Conservation (phyloP, 2,888 invertebrate species). For the Acleris literana region DNA sequence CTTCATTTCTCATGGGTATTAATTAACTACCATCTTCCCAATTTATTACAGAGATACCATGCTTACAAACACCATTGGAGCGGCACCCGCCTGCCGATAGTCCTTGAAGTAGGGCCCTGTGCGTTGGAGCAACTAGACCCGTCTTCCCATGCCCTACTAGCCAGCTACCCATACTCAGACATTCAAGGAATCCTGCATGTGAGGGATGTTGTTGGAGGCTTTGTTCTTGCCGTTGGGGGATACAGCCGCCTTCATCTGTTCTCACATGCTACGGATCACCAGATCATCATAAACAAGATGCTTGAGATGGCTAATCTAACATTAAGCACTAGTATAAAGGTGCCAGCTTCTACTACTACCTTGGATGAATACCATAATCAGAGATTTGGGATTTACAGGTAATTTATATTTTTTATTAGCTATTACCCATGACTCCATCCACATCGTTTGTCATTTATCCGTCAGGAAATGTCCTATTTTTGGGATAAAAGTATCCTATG, state of each 20-base stretch:
- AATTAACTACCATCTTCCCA: too few species aligned
- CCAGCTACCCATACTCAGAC: conserved; percentile 80
- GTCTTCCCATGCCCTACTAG: conserved; percentile 90
- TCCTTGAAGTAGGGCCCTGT: conserved; percentile 95
- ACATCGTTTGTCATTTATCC: neutral
- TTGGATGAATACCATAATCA: conserved; percentile 93
- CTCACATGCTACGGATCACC: conserved; percentile 90
- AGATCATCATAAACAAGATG: conserved; percentile 94
- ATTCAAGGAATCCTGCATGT: conserved; percentile 85
- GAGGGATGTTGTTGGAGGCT: conserved; percentile 95
- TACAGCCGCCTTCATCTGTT: conserved; percentile 96
- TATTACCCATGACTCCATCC: neutral
- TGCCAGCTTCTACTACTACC: conserved; percentile 91
- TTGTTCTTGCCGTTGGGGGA: conserved; percentile 95
- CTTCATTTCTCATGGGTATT: too few species aligned
- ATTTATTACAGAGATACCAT: conserved; percentile 92
- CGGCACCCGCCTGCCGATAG: conserved; percentile 93
- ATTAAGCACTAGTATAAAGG: conserved; percentile 92
- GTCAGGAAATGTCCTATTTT: neutral
- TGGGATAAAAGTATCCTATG: neutral
- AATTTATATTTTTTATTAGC: conserved; percentile 42
- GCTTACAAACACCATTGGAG: conserved; percentile 99
- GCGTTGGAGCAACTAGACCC: conserved; percentile 96
- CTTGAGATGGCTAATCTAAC: conserved; percentile 91
- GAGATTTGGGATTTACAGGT: conserved; percentile 96